phyloP scores from a whole-genome alignment of 2,113 vertebrate species.

The Emydocephalus ijimae region DNA sequence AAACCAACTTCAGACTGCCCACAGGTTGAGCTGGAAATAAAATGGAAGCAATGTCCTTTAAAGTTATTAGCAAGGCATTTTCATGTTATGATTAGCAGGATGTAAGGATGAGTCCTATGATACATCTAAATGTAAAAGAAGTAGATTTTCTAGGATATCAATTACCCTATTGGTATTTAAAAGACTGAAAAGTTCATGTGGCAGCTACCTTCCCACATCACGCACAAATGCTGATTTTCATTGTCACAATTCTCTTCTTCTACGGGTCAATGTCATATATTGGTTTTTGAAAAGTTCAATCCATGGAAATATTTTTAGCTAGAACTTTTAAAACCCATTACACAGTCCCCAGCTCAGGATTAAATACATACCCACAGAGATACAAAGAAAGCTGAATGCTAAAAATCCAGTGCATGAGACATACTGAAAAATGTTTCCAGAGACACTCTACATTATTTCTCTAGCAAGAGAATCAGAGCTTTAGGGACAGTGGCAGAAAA shows the following conservation, averaged over 20 bases:
- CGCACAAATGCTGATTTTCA: not conserved
- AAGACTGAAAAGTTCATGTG: not conserved
- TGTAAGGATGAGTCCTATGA: not conserved
- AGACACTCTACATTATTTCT: not conserved
- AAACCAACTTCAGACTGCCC: not conserved
- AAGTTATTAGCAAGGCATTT: not conserved
- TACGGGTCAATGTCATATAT: not conserved
- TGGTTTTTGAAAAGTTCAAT: not conserved
- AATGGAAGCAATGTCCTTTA: not conserved
- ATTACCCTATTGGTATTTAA: not conserved
- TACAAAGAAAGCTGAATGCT: not conserved
- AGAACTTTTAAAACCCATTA: not conserved
- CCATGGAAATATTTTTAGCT: not conserved
- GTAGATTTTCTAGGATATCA: not conserved
- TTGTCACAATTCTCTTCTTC: not conserved
- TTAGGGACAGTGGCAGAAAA: not conserved
- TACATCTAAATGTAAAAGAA: not conserved
- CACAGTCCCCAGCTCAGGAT: not conserved
- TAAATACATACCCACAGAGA: not conserved
- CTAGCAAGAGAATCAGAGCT: not conserved
- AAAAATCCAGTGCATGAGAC: not conserved
- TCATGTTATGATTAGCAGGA: not conserved
- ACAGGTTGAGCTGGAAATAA: not conserved
- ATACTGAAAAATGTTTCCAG: not conserved
- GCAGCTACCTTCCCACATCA: not conserved